Evolutionary conservation across 2,113 vertebrate species (phyloP), one percentile per base, ranked within the genome.

Genomic region (Crotalus tigris): DNA sequence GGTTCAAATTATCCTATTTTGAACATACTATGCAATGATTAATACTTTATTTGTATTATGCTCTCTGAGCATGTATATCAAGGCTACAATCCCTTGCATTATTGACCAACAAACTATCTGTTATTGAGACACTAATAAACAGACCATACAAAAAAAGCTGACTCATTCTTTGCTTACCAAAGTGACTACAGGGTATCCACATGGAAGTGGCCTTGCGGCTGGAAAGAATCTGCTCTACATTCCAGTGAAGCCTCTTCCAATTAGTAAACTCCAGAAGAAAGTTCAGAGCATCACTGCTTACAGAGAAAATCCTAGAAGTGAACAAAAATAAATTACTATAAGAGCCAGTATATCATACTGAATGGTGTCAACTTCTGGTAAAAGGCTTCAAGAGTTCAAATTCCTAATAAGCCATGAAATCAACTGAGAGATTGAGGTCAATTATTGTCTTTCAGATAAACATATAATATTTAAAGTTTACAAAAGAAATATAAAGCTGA

Each of bases 221-320:
- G 92, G 96, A 97, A 90, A 99, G 97, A 90, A 97, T 95, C 26
- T 94, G 94, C 94, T 97, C 98, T 91, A 98, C 57, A 92, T 86
- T 2, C 21, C 85, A 85, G 7, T 98, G 93, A 95, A 99, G 96
- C 93, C 95, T 97, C 33, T 97, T 98, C 98, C 98, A 99, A 96
- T 99, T 98, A 92, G 98, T 97, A 94, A 98, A 98, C 95, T 98
- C 98, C 92, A 99, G 97, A 92, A 98, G 97, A 94, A 98, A 98
- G 96, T 98, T 98, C 93, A 99, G 93, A 53, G 95, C 94, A 1
- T 96, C 96, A 21, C 97, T 93, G 33, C 95, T 97, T 54, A 97
- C 97, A 55, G 97, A 95, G 24, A 97, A 94, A 95, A 98, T 92
- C 97, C 98, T 98, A 49, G n/a, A 12, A 51, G 46, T 46, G 17